A percentile compares a stretch with the other conserved stretches of the same genome.
These are phyloP conservation scores for Drosophila littoralis DNA, from an alignment of 1,140 invertebrate species.

Conservation along the genomic window DNA sequence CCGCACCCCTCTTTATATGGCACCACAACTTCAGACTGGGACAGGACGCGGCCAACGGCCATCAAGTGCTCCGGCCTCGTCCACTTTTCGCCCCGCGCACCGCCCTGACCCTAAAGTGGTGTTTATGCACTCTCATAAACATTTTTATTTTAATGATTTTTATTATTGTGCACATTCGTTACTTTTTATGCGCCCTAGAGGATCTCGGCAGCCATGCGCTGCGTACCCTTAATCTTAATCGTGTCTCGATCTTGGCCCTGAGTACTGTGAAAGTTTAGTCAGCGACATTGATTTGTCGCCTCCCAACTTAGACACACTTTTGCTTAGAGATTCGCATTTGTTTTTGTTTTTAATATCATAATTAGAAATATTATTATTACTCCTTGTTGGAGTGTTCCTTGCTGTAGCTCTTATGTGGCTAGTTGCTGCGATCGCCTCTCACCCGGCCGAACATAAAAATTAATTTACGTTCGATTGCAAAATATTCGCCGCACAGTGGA, in stretches of 20 bases:
- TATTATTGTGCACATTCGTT: constrained; percentile 83
- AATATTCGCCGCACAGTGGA: constrained; percentile 60
- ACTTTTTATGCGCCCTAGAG: constrained; percentile 75
- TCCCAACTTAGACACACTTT: too few relatives aligned
- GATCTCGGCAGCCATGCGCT: constrained; percentile 40
- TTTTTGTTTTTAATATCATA: not conserved
- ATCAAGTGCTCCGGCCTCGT: constrained; percentile 65
- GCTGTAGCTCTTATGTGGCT: constrained; percentile 25
- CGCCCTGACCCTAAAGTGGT: constrained; percentile 61
- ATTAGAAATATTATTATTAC: not conserved
- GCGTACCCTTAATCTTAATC: constrained; percentile 28
- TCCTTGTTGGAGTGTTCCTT: constrained; percentile 6
- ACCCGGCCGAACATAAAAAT: constrained; percentile 68
- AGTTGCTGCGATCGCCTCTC: constrained; percentile 34
- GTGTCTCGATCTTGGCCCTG: constrained; percentile 33
- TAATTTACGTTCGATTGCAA: constrained; percentile 81
- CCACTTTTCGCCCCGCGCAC: not conserved
- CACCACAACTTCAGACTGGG: not conserved
- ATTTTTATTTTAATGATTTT: constrained; percentile 84
- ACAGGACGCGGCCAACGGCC: constrained; percentile 34
- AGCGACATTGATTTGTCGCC: not conserved
- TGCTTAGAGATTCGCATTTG: too few relatives aligned
- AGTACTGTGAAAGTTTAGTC: constrained; percentile 12
- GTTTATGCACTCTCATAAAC: constrained; percentile 83
- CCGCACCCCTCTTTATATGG: constrained; percentile 2